These are phyloP conservation scores for Strix uralensis DNA, from an alignment of 2,113 vertebrate genomes.

Conservation along the genomic window DNA sequence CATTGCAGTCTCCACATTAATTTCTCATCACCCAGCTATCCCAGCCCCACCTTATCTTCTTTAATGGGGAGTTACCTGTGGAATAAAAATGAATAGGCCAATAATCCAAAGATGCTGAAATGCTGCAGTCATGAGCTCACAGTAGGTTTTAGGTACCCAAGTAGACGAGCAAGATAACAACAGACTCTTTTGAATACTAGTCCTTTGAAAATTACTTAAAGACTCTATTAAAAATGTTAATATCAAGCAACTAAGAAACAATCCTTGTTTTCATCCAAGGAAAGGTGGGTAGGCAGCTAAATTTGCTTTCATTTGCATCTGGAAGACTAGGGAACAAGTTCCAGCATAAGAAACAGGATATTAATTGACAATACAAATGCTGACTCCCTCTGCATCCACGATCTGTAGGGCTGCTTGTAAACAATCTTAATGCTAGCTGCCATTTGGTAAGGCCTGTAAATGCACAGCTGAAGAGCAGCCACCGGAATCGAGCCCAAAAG, in stretches of 20 bases:
- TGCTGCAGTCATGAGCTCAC: not conserved
- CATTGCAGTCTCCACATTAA: not conserved
- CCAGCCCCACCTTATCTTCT: not conserved
- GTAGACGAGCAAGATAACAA: not conserved
- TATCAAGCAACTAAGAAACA: not conserved
- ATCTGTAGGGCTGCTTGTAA: not conserved
- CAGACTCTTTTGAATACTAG: not conserved
- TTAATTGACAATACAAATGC: not conserved
- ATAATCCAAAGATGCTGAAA: not conserved
- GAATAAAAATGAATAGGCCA: not conserved
- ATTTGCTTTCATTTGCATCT: not conserved
- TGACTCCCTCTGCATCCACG: not conserved
- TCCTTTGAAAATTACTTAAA: not conserved
- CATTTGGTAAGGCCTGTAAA: not conserved
- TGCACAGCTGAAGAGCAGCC: not conserved
- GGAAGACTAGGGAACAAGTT: not conserved
- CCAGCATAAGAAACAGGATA: not conserved
- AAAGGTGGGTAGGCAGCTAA: not conserved
- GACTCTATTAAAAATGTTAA: not conserved
- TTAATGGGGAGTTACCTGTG: not conserved
- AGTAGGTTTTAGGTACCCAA: not conserved
- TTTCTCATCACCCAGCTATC: not conserved
- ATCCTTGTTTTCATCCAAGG: not conserved
- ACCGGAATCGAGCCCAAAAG: not conserved
- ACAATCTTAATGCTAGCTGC: not conserved